Base-by-base conservation (phyloP, 1,140 invertebrate genomes). In the Hyles euphorbiae region DNA sequence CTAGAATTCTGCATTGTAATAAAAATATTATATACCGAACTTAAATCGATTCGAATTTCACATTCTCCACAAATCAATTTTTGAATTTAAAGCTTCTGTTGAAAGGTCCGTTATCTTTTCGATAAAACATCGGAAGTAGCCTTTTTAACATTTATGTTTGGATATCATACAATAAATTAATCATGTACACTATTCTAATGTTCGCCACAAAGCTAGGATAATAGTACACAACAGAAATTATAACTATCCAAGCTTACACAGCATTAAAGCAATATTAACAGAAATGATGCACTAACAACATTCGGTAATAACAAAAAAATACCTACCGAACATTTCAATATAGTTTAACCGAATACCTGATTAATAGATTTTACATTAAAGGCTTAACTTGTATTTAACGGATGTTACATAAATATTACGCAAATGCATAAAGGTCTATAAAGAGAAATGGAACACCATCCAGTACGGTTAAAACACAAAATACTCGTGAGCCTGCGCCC, bases 371-470 rank as follows among this genome's bases (percentile, higher is more conserved):
- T 56, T 49, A 34, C 49, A 47, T 44, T 43, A 46, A 48, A 52
- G 50, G 40, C 48, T 53, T 49, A 58, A 62, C 33, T 9, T 52
- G 53, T 56, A 61, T 34, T 33, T 53, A 53, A 33, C 47, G 50
- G 53, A 46, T 50, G 45, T 58, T 63, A 61, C 58, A 64, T 64
- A 61, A 57, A 64, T 66, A 66, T 63, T 60, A 63, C 53, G 53
- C 53, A 58, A 65, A 59, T 66, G 53, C 63, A 61, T 66, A 54
- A 60, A 60, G 52, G 58, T 67, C 62, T 50, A 62, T 65, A 67
- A 67, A 71, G 65, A 58, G 65, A 58, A 68, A 71, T 67, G 65
- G 58, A 62, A 67, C 59, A 62, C 60, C 53, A 60, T 61, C 53
- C 56, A 34, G 34, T 53, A n/a, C 58, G 34, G 53, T 70, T 66